A percentile compares a stretch with the other conserved stretches of the same genome.
Conservation (phyloP, 2,113 vertebrate genomes). For the Arizona elegans region DNA sequence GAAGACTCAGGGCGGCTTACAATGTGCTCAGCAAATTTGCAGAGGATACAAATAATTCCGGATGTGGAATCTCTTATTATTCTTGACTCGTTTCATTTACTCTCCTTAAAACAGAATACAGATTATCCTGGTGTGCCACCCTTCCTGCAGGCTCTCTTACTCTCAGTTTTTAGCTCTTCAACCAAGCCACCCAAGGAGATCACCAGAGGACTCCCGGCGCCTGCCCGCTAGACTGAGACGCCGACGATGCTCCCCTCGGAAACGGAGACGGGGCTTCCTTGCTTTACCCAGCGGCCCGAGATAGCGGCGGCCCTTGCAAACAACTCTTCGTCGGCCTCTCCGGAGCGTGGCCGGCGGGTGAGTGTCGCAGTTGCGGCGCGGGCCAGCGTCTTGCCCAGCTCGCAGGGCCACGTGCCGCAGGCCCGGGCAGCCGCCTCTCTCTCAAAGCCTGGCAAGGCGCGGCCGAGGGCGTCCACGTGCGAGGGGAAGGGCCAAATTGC, state of each 20-base stretch:
- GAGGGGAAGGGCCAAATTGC: background rate
- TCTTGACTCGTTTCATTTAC: background rate
- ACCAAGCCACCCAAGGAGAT: background rate
- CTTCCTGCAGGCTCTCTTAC: background rate
- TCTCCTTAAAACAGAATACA: background rate
- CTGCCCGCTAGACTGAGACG: background rate
- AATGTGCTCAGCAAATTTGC: no score
- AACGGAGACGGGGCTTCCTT: background rate
- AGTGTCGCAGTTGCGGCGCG: constrained; percentile 66
- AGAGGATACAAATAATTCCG: background rate
- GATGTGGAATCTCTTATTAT: background rate
- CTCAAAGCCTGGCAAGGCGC: constrained; percentile 10
- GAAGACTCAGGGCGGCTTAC: no score
- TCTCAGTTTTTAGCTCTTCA: background rate
- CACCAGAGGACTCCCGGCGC: background rate
- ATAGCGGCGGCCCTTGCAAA: background rate
- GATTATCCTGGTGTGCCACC: no score
- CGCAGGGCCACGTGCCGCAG: background rate
- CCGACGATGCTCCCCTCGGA: no score
- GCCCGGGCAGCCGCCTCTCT: background rate
- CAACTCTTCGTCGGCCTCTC: background rate
- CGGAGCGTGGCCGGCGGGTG: background rate
- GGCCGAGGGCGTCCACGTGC: constrained; percentile 52
- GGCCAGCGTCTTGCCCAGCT: constrained; percentile 61
- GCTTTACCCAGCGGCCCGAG: background rate